These are phyloP conservation scores for Tiaroga cobitis DNA, from an alignment of 2,797 vertebrate genomes.

Conservation along the genomic window DNA sequence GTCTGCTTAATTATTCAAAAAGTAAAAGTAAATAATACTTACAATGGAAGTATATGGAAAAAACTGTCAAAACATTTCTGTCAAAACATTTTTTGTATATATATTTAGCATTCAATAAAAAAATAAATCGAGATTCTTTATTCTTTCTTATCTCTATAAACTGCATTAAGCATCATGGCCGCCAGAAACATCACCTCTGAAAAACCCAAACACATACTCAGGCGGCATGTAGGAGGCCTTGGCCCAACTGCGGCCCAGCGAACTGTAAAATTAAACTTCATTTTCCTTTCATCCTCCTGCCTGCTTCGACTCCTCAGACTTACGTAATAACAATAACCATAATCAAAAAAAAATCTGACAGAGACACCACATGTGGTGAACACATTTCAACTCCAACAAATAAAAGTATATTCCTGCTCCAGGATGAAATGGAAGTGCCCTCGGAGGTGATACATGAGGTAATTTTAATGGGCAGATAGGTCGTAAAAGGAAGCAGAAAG, in stretches of 20 bases:
- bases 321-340: constrained; percentile 71
- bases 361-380: constrained; percentile 36
- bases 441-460: constrained; percentile 31
- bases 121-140: neutral
- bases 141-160: neutral
- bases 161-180: neutral
- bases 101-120: neutral
- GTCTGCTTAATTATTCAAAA: neutral
- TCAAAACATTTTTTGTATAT: neutral
- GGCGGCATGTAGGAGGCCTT: constrained; percentile 25
- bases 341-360: constrained; percentile 62
- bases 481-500: constrained; percentile 51
- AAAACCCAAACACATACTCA: constrained; percentile 42
- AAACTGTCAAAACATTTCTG: neutral
- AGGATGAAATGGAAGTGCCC: neutral
- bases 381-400: constrained; percentile 25
- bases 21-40: neutral
- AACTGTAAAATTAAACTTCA: constrained; percentile 83
- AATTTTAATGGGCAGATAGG: constrained; percentile 50
- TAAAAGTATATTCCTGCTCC: neutral
- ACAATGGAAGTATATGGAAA: neutral
- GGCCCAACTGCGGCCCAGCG: constrained; percentile 73
- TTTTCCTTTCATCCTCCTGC: constrained; percentile 71
- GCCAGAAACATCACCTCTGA: neutral
- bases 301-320: constrained; percentile 70